Conservation (phyloP, 2,888 invertebrate species). For the Cataglyphis livida region DNA sequence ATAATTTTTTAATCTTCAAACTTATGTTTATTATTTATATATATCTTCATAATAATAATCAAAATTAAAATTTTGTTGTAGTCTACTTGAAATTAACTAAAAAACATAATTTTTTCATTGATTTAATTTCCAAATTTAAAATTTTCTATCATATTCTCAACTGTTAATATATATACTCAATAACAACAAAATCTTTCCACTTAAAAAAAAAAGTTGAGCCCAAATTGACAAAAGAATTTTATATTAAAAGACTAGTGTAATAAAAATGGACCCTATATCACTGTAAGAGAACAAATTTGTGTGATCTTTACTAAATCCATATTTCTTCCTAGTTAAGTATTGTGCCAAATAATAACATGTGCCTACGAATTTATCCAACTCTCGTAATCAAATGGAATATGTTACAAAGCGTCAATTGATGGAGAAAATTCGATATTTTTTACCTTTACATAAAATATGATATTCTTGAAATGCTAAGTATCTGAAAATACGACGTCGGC, state of each 20-base stretch:
- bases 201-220: background rate
- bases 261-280: slow-evolving; percentile 9
- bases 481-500: slow-evolving; percentile 71
- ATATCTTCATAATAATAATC: background rate
- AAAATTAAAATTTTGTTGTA: background rate
- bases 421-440: slow-evolving; percentile 16
- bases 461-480: slow-evolving; percentile 69
- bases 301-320: background rate
- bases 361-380: slow-evolving; percentile 22
- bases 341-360: slow-evolving; percentile 39
- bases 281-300: background rate
- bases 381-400: slow-evolving; percentile 36
- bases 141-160: background rate
- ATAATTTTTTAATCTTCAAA: background rate
- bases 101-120: background rate
- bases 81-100: background rate
- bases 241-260: background rate
- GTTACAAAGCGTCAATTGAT: slow-evolving; percentile 13
- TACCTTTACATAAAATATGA: slow-evolving; percentile 27
- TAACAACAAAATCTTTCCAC: background rate
- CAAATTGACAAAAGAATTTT: slow-evolving; percentile 12
- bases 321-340: slow-evolving; percentile 27
- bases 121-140: background rate
- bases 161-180: background rate
- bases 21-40: background rate